A percentile compares a stretch with the other conserved stretches of the same genome.
These are phyloP conservation scores for Drosophila melanosoma DNA, from an alignment of 2,888 invertebrate genomes.

Conservation along the genomic window DNA sequence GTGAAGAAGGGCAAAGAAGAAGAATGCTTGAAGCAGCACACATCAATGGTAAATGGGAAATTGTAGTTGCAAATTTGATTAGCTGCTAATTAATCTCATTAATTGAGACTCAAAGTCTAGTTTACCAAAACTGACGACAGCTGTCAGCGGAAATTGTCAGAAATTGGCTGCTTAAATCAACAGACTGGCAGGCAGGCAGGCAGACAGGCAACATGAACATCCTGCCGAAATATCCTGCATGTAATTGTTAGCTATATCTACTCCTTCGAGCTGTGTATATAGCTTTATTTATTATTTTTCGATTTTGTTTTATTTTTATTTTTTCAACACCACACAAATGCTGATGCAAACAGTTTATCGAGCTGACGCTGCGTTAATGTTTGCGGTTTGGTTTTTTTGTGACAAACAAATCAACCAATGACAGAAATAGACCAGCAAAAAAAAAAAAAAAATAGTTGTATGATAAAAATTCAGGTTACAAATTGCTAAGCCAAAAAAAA, in stretches of 20 bases:
- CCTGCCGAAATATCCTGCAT: constrained; percentile 23
- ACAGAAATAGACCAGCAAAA: constrained; percentile 1
- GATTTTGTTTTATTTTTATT: constrained; percentile 14
- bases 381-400: constrained; percentile 40
- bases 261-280: constrained; percentile 7
- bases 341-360: constrained; percentile 36
- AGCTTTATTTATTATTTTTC: constrained; percentile 38
- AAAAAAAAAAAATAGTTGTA: neutral
- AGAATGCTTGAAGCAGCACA: constrained; percentile 17
- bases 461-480: constrained; percentile 29
- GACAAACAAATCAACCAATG: constrained; percentile 21
- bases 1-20: neutral
- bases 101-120: constrained; percentile 64
- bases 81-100: constrained; percentile 75
- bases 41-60: constrained; percentile 53
- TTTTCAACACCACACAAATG: constrained; percentile 27
- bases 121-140: constrained; percentile 65
- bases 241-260: constrained; percentile 37
- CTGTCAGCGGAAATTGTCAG: constrained; percentile 61
- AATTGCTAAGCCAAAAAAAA: constrained; percentile 51
- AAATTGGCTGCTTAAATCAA: constrained; percentile 53
- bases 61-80: constrained; percentile 74
- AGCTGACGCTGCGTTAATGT: constrained; percentile 50
- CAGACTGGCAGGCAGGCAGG: constrained; percentile 15
- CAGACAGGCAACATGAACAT: constrained; percentile 9